Percentiles rank a stretch among this genome's conserved stretches.
Evolutionary conservation across 2,888 invertebrate genomes (phyloP).

Genomic region (Drosophila kanekoi): DNA sequence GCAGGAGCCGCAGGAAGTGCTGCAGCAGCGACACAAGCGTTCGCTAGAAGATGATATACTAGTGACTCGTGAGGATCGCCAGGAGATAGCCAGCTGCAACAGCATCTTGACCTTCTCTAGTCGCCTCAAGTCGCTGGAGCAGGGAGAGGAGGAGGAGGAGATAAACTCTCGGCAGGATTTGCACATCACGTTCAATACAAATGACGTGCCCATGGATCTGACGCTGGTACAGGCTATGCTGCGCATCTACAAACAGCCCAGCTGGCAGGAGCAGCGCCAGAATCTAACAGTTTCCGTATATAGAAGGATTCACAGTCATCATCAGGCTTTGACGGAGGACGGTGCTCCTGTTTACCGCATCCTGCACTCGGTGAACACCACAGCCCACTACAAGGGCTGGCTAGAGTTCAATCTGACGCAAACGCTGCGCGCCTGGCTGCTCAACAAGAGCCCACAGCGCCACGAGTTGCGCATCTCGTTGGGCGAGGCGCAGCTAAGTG

Average conservation of each 20-base stretch:
- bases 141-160: slow-evolving; percentile 1
- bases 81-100: slow-evolving; percentile 94
- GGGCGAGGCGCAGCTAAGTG: slow-evolving; percentile 87
- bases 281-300: slow-evolving; percentile 77
- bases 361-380: slow-evolving; percentile 90
- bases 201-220: slow-evolving; percentile 92
- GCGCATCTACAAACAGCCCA: slow-evolving; percentile 89
- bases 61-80: slow-evolving; percentile 91
- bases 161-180: slow-evolving; percentile 20
- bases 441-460: slow-evolving; percentile 46
- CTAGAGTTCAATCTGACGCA: slow-evolving; percentile 92
- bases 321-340: slow-evolving; percentile 60
- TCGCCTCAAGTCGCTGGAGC: slow-evolving; percentile 24
- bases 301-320: slow-evolving; percentile 54
- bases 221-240: slow-evolving; percentile 93
- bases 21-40: slow-evolving; percentile 72
- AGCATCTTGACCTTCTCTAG: slow-evolving; percentile 97
- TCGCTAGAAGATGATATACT: slow-evolving; percentile 82
- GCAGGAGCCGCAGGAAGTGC: slow-evolving; percentile 66
- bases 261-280: slow-evolving; percentile 12
- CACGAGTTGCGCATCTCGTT: slow-evolving; percentile 73
- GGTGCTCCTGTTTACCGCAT: slow-evolving; percentile 87
- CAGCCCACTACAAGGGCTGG: slow-evolving; percentile 92
- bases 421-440: slow-evolving; percentile 91
- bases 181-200: slow-evolving; percentile 93